Percentiles rank a stretch among this genome's conserved stretches.
Evolutionary conservation across 2,888 invertebrate species (phyloP).

Genomic region (Folsomia candida): DNA sequence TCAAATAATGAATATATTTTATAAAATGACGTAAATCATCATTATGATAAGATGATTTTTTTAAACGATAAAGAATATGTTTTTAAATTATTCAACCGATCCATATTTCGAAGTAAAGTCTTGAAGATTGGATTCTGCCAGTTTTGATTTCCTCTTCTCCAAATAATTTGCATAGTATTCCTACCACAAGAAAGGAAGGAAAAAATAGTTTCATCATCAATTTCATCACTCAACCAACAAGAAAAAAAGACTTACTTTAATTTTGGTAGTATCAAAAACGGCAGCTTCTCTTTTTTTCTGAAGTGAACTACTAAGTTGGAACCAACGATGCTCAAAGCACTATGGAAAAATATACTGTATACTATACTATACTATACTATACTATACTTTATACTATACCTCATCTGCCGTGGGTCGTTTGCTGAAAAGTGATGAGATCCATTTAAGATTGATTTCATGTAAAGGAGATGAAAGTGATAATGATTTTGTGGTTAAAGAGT

Average conservation of each 20-base stretch:
- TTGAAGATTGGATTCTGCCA: slow-evolving; percentile 14
- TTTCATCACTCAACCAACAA: not conserved
- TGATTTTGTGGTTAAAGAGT: not conserved
- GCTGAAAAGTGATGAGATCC: slow-evolving; percentile 56
- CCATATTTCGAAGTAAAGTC: slow-evolving; percentile 16
- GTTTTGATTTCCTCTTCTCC: slow-evolving; percentile 9
- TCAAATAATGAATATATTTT: not conserved
- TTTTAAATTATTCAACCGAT: not conserved
- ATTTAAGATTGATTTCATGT: slow-evolving; percentile 6
- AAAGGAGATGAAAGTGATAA: slow-evolving; percentile 10
- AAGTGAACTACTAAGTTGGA: slow-evolving; percentile 87
- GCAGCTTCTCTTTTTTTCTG: slow-evolving; percentile 86
- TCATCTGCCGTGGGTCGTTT: too few relatives aligned
- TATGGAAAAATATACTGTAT: slow-evolving; percentile 88
- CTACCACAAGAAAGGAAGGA: not conserved
- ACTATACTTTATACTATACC: too few relatives aligned
- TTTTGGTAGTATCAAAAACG: slow-evolving; percentile 75
- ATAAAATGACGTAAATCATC: slow-evolving; percentile 11
- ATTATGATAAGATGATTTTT: not conserved
- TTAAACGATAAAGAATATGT: not conserved
- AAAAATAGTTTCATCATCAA: not conserved
- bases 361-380: too few relatives aligned
- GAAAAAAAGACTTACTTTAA: slow-evolving; percentile 46
- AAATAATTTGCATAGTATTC: slow-evolving; percentile 17
- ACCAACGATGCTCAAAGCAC: slow-evolving; percentile 93